Percentiles rank a stretch among this genome's conserved stretches.
Conservation (phyloP, 2,797 vertebrate genomes). For the Sebastes cheni region DNA sequence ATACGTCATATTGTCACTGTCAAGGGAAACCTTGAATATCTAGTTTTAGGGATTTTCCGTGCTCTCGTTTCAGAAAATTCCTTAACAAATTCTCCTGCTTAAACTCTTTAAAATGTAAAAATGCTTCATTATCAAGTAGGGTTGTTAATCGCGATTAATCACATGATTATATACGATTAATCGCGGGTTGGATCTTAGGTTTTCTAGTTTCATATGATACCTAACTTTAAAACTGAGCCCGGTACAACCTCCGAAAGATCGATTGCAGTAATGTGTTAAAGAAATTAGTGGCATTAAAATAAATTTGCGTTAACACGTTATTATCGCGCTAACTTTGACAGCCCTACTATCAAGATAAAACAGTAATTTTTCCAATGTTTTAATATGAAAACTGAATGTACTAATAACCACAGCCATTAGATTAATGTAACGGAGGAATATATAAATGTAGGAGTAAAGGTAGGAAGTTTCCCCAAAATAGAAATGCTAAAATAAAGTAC, state of each 20-base stretch:
- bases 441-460: not conserved
- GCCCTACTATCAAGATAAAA: not conserved
- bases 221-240: too few species aligned
- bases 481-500: not conserved
- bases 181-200: fast-evolving
- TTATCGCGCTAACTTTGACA: too few species aligned
- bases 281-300: too few species aligned
- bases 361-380: not conserved
- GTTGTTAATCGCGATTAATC: fast-evolving
- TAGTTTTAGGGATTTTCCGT: not conserved
- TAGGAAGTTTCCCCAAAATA: not conserved
- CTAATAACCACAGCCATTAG: not conserved
- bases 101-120: not conserved
- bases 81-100: not conserved
- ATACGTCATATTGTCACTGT: not conserved
- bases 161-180: too few species aligned
- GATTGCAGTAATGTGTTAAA: too few species aligned
- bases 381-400: not conserved
- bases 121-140: not conserved
- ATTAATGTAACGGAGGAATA: not conserved
- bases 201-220: too few species aligned
- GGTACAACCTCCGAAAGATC: too few species aligned
- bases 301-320: too few species aligned
- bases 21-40: not conserved
- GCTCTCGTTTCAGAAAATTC: not conserved